Evolutionary conservation across 2,888 invertebrate species (phyloP), one percentile per base, ranked within the genome.

Genomic region (Lamellibrachia satsuma): DNA sequence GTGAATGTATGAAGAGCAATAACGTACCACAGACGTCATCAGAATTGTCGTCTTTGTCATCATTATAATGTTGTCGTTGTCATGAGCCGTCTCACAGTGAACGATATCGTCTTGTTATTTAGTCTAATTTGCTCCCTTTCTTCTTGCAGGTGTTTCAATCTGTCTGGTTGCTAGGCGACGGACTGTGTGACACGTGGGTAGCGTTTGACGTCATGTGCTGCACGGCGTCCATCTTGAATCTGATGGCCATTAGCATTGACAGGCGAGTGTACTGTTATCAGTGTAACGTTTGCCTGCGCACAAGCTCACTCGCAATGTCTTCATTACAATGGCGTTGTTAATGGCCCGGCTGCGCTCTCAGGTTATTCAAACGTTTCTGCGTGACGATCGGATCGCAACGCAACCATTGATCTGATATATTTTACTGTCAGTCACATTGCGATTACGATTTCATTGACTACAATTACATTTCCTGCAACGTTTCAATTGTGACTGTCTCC

Each of bases 241-340:
- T 97, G n/a, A 97, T 97, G 8, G 97, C 97, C 52, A 97, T 97
- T 92, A 97, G 97, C 93, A 97, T 97, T 91, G 97, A 97, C 95
- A 96, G 97, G 97, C 97, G 94, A 93, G 94, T 90, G 52, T 75
- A 3, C 15, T 2, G 75, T 15, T 75, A 75, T 75, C 75, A 75
- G 15, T 75, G 39, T 52, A 11, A 57, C 52, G 52, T 55, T 15
- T 91, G 11, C 52, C 2, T 91, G 39, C 52, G 55, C 51, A 27
- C 15, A 6, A 22, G n/a, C 15, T 15, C 15, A 22, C 22, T 15
- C 75, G 75, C 75, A 22, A 75, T 22, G 75, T 22, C 6, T 22
- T 75, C 22, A 75, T 75, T 75, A 22, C 15, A 11, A 2, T 75
- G 75, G 22, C 15, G 15, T 75, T 75, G 75, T 75, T 75, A 75